phyloP scores from a whole-genome alignment of 2,797 vertebrate genomes.

The Streptopelia turtur region DNA sequence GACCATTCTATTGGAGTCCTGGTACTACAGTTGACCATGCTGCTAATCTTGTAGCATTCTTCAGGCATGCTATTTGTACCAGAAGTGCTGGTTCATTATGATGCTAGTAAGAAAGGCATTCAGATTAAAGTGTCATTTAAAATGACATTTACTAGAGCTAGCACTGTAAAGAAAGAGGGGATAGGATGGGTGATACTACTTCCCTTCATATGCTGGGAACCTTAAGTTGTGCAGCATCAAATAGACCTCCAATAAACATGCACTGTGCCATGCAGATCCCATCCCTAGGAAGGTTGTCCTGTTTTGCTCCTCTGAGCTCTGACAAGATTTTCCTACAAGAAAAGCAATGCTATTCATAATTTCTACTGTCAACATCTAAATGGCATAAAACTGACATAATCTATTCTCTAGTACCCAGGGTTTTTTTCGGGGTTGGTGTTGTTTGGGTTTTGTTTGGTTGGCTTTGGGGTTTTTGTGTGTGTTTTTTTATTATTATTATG shows the following conservation, averaged over 20 bases:
- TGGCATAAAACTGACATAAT: background rate
- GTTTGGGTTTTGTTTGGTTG: no score
- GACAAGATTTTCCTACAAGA: background rate
- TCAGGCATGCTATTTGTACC: fast-evolving
- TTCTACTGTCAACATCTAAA: background rate
- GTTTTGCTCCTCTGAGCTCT: background rate
- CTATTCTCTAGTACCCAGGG: background rate
- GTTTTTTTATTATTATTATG: no score
- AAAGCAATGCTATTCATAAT: background rate
- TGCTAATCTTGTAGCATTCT: background rate
- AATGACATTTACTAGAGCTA: background rate
- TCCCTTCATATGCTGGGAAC: background rate
- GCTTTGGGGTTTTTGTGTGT: no score
- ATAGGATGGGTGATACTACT: no score
- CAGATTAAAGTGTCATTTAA: background rate
- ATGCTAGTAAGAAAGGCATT: background rate
- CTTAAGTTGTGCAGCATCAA: background rate
- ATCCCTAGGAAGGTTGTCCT: background rate
- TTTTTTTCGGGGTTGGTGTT: background rate
- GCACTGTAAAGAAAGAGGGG: background rate
- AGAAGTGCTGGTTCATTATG: background rate
- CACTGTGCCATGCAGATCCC: background rate
- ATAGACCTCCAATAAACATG: background rate
- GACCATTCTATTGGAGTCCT: background rate
- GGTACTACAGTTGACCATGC: background rate